Conservation (phyloP, 2,888 invertebrate species). For the Xanthia togata region DNA sequence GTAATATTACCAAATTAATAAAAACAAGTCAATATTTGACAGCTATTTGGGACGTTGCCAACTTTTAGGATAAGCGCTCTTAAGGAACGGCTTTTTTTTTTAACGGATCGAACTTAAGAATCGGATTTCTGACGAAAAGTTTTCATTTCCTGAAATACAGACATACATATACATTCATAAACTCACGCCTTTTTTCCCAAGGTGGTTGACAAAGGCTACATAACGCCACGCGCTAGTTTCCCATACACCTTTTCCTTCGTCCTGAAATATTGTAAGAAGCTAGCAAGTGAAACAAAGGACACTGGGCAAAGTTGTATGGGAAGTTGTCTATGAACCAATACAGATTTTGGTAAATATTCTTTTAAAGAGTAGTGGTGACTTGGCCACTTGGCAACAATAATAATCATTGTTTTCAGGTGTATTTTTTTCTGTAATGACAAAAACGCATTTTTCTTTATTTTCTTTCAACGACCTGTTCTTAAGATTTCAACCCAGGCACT, state of each 20-base stretch:
- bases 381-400: neutral
- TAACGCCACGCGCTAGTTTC: conserved; percentile 51
- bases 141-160: conserved; percentile 36
- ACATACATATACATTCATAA: conserved; percentile 43
- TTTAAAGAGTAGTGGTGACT: neutral
- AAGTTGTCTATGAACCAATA: conserved; percentile 47
- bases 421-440: too few species aligned
- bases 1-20: too few species aligned
- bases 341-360: conserved; percentile 1
- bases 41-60: too few species aligned
- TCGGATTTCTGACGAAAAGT: neutral
- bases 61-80: too few species aligned
- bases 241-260: conserved; percentile 52
- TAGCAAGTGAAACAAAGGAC: conserved; percentile 51
- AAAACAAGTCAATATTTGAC: too few species aligned
- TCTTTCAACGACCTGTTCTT: neutral
- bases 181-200: conserved; percentile 51
- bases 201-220: conserved; percentile 54
- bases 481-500: neutral
- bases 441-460: too few species aligned
- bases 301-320: conserved; percentile 51
- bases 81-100: neutral
- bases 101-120: neutral
- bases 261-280: conserved; percentile 48
- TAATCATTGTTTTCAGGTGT: too few species aligned